These are phyloP conservation scores for Stomorhina lunata DNA, from an alignment of 2,888 invertebrate species.

Conservation along the genomic window DNA sequence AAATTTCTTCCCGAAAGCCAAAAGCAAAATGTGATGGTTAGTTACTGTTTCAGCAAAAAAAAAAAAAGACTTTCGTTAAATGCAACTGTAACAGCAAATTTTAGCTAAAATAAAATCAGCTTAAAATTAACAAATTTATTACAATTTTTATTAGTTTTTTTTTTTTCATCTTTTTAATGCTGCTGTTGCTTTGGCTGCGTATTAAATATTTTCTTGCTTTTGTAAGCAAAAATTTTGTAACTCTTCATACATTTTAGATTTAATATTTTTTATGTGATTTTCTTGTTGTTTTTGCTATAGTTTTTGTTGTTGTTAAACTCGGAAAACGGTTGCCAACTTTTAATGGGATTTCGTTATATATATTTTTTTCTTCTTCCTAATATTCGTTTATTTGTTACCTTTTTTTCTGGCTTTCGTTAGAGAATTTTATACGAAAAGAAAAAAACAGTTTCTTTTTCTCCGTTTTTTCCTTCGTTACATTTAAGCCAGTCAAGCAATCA, in stretches of 20 bases:
- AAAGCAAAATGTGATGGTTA: not conserved
- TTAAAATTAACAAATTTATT: conserved; percentile 67
- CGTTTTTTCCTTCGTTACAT: conserved; percentile 40
- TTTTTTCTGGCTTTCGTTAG: conserved; percentile 25
- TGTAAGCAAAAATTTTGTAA: conserved; percentile 60
- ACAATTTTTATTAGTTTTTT: conserved; percentile 55
- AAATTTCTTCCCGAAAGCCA: not conserved
- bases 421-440: conserved; percentile 13
- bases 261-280: conserved; percentile 48
- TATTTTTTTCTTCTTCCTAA: conserved; percentile 42
- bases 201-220: conserved; percentile 60
- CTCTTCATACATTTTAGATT: conserved; percentile 42
- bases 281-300: conserved; percentile 10
- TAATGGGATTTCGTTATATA: conserved; percentile 63
- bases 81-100: conserved; percentile 19
- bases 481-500: conserved; percentile 65
- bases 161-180: conserved; percentile 2
- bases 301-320: conserved; percentile 35
- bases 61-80: conserved; percentile 30
- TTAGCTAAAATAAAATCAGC: conserved; percentile 53
- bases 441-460: no score
- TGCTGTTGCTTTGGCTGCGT: not conserved
- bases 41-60: not conserved
- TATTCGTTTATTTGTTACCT: conserved; percentile 11
- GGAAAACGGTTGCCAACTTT: conserved; percentile 62